Conservation (phyloP, 2,888 invertebrate species). For the Agrochola lychnidis region DNA sequence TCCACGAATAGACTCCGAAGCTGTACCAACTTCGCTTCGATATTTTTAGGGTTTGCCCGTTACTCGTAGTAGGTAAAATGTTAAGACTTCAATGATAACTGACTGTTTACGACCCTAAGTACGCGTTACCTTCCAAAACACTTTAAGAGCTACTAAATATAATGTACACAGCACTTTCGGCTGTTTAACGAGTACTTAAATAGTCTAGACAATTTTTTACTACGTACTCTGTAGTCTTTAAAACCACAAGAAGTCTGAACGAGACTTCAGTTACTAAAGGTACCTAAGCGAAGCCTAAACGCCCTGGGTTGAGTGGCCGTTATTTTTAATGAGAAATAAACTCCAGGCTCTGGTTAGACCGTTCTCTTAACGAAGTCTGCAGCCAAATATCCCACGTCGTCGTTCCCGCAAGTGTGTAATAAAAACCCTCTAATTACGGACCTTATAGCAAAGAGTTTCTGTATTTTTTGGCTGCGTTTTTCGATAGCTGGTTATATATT, state of each 20-base stretch:
- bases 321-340: conserved; percentile 71
- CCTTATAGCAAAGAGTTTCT: conserved; percentile 51
- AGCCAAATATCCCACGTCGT: conserved; percentile 62
- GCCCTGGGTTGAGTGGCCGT: conserved; percentile 62
- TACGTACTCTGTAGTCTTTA: conserved; percentile 18
- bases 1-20: neutral
- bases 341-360: conserved; percentile 61
- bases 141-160: conserved; percentile 5
- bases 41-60: neutral
- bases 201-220: conserved; percentile 52
- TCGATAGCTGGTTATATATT: conserved; percentile 22
- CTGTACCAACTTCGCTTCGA: neutral
- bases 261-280: conserved; percentile 39
- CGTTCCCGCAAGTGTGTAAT: conserved; percentile 64
- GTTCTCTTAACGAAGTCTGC: conserved; percentile 67
- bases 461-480: conserved; percentile 41
- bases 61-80: neutral
- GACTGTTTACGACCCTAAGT: conserved; percentile 17
- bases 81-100: neutral
- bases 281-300: conserved; percentile 53
- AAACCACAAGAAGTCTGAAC: conserved; percentile 33
- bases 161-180: conserved; percentile 17
- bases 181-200: conserved; percentile 24
- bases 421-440: conserved; percentile 64
- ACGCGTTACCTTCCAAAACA: conserved; percentile 24